Percentiles rank a stretch among this genome's conserved stretches.
phyloP scores from a whole-genome alignment of 2,888 invertebrate genomes.

The Ypsolopha scabrella region DNA sequence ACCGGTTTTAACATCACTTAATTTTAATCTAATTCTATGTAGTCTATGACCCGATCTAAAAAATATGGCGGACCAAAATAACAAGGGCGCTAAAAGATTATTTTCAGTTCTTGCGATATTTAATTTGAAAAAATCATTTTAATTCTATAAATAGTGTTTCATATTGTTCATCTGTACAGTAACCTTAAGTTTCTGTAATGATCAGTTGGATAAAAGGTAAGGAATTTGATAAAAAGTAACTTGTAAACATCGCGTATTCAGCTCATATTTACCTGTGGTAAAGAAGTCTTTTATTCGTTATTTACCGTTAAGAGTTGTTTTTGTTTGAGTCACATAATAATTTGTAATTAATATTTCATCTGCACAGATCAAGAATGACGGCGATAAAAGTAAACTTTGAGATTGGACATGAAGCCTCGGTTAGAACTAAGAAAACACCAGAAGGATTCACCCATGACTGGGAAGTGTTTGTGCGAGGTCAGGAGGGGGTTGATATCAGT shows the following conservation, averaged over 20 bases:
- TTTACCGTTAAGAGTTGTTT: no score
- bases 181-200: constrained; percentile 15
- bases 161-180: not conserved
- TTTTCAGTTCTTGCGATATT: constrained; percentile 36
- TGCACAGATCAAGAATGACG: constrained; percentile 39
- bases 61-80: constrained; percentile 63
- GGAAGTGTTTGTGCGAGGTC: constrained; percentile 94
- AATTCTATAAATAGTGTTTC: not conserved
- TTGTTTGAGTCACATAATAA: no score
- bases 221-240: not conserved
- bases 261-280: not conserved
- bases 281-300: no score
- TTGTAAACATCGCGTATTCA: constrained; percentile 1
- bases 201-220: not conserved
- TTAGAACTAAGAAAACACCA: constrained; percentile 83
- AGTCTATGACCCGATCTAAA: not conserved
- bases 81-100: constrained; percentile 64
- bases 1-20: no score
- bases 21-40: no score
- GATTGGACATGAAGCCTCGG: constrained; percentile 90
- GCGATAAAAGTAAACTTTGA: constrained; percentile 81
- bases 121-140: constrained; percentile 19
- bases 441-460: constrained; percentile 98
- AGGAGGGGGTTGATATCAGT: constrained; percentile 88
- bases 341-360: no score